Percentiles rank a stretch among this genome's conserved stretches.
Conservation (phyloP, 2,797 vertebrate genomes). For the Cirrhinus molitorella region DNA sequence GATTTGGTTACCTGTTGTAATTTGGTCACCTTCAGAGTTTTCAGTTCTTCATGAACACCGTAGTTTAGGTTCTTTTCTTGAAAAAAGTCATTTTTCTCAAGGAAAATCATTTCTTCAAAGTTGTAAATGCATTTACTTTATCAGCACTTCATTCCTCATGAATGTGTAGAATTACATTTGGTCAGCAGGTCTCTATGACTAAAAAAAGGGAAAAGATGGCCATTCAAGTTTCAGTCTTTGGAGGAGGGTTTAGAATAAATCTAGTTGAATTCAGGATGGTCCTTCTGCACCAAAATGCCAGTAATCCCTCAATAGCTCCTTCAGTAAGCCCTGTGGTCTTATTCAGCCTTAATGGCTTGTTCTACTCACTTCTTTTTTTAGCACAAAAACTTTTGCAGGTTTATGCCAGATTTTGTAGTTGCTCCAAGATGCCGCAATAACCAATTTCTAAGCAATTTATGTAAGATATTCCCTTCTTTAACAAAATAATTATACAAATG, state of each 20-base stretch:
- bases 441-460: conserved; percentile 24
- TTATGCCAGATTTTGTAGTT: not conserved
- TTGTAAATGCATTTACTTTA: not conserved
- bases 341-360: conserved; percentile 25
- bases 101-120: not conserved
- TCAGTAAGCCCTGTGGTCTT: conserved; percentile 19
- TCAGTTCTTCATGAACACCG: not conserved
- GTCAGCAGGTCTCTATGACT: not conserved
- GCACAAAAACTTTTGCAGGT: not conserved
- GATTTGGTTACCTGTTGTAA: not conserved
- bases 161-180: conserved; percentile 8
- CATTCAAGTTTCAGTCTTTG: conserved; percentile 1
- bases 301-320: conserved; percentile 30
- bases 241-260: conserved; percentile 25
- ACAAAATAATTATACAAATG: not conserved
- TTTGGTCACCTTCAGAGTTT: not conserved
- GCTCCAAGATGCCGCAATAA: not conserved
- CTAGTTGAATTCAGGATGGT: not conserved
- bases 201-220: not conserved
- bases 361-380: conserved; percentile 3
- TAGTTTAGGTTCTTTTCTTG: not conserved
- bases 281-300: conserved; percentile 16
- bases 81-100: too few species aligned
- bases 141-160: not conserved
- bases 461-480: not conserved